A percentile compares a stretch with the other conserved stretches of the same genome.
Conservation (phyloP, 1,140 invertebrate genomes). For the Drosophila neocordata region DNA sequence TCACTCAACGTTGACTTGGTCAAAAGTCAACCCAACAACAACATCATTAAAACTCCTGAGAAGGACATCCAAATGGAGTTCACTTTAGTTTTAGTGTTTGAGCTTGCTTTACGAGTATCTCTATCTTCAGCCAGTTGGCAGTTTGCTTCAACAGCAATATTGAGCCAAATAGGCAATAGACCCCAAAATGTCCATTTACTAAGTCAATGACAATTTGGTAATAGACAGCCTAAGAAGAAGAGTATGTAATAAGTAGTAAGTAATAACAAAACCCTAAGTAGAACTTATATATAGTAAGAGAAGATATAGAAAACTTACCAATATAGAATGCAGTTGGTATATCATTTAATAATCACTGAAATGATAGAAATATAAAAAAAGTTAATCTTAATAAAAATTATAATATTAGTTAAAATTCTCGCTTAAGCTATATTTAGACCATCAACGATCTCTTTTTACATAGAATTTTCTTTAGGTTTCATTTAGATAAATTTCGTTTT, state of each 20-base stretch:
- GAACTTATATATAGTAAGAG: too few relatives aligned
- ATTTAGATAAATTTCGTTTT: too few relatives aligned
- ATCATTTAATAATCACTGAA: too few relatives aligned
- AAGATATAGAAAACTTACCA: too few relatives aligned
- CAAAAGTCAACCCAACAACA: conserved; percentile 58
- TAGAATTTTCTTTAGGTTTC: too few relatives aligned
- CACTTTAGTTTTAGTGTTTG: conserved; percentile 71
- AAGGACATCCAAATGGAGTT: conserved; percentile 55
- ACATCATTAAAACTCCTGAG: conserved; percentile 68
- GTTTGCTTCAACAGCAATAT: conserved; percentile 30
- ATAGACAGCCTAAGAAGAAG: neutral
- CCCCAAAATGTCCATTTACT: conserved; percentile 5
- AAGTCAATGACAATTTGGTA: conserved; percentile 1
- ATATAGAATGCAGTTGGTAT: too few relatives aligned
- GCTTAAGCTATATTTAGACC: too few relatives aligned
- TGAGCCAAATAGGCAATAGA: neutral
- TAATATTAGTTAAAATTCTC: too few relatives aligned
- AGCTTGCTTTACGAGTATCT: neutral
- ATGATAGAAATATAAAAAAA: too few relatives aligned
- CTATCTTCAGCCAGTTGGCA: conserved; percentile 55
- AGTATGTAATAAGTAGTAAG: neutral
- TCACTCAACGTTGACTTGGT: conserved; percentile 39
- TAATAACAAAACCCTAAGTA: too few relatives aligned
- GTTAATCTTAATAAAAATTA: too few relatives aligned
- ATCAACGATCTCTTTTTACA: too few relatives aligned